Evolutionary conservation across 2,888 invertebrate species (phyloP).

Genomic region (Nomada goodeniana): DNA sequence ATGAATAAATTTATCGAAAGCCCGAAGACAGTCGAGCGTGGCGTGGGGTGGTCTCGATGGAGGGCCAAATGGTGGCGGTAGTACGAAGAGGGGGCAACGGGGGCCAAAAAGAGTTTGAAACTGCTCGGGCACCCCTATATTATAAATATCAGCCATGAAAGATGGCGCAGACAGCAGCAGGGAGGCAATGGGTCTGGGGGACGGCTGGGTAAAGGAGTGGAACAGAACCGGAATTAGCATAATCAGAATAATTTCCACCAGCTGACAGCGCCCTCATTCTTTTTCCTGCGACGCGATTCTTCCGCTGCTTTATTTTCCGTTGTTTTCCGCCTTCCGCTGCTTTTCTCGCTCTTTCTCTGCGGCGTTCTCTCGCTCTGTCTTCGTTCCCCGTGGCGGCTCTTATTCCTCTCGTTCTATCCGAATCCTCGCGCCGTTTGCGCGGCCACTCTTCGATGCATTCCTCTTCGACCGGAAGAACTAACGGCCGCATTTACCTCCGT

Average conservation of each 20-base stretch:
- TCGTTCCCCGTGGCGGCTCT: slow-evolving; percentile 40
- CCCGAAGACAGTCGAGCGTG: slow-evolving; percentile 68
- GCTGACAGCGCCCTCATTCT: slow-evolving; percentile 87
- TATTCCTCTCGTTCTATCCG: slow-evolving; percentile 57
- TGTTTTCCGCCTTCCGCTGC: slow-evolving; percentile 80
- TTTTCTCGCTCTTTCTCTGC: slow-evolving; percentile 47
- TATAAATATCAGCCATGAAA: slow-evolving; percentile 84
- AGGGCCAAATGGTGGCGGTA: slow-evolving; percentile 57
- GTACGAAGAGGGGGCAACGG: slow-evolving; percentile 44
- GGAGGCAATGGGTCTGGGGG: slow-evolving; percentile 78
- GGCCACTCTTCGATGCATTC: slow-evolving; percentile 70
- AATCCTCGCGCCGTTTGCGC: slow-evolving; percentile 75
- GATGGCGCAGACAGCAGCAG: slow-evolving; percentile 84
- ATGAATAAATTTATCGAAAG: slow-evolving; percentile 81
- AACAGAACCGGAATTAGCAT: slow-evolving; percentile 87
- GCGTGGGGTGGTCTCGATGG: slow-evolving; percentile 61
- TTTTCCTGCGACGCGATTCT: slow-evolving; percentile 85
- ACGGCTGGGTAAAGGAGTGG: slow-evolving; percentile 84
- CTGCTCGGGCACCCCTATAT: slow-evolving; percentile 83
- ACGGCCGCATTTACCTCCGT: slow-evolving; percentile 46
- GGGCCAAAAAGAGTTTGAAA: slow-evolving; percentile 83
- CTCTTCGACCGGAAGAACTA: slow-evolving; percentile 60
- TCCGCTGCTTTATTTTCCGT: slow-evolving; percentile 84
- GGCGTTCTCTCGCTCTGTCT: slow-evolving; percentile 45
- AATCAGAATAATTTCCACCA: slow-evolving; percentile 88